These are phyloP conservation scores for Xiphias gladius DNA, from an alignment of 2,113 vertebrate species.

Conservation along the genomic window DNA sequence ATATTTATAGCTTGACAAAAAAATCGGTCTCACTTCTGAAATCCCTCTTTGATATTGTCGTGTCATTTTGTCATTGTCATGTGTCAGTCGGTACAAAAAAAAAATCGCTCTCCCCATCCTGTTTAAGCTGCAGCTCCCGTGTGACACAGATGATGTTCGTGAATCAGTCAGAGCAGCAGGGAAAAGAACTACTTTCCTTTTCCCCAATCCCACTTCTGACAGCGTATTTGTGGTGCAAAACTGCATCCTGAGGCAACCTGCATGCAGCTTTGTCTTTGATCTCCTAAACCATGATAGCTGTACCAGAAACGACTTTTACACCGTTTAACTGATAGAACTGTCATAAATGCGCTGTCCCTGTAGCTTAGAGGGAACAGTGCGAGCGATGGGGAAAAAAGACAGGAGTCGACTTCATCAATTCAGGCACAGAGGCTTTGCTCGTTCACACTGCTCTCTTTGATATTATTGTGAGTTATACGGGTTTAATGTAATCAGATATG, in stretches of 20 bases:
- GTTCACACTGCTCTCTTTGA: too few relatives aligned
- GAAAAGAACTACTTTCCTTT: background rate
- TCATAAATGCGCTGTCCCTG: too few relatives aligned
- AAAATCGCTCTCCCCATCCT: conserved; percentile 22
- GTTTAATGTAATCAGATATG: too few relatives aligned
- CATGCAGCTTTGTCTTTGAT: background rate
- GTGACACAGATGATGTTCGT: conserved; percentile 30
- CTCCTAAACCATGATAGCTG: background rate
- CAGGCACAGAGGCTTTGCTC: too few relatives aligned
- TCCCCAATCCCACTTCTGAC: too few relatives aligned
- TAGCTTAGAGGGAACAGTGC: background rate
- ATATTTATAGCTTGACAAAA: conserved; percentile 1
- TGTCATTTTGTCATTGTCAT: conserved; percentile 31
- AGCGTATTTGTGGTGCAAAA: background rate
- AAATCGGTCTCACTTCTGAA: background rate
- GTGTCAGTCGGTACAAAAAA: background rate
- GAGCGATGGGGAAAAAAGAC: background rate
- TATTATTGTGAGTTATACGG: too few relatives aligned
- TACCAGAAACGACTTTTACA: background rate
- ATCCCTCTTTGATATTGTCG: background rate
- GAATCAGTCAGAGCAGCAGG: background rate
- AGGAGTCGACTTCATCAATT: background rate
- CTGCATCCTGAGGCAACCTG: conserved; percentile 17
- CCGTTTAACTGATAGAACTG: background rate
- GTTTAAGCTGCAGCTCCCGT: conserved; percentile 27